Conservation (phyloP, 2,888 invertebrate species). For the Aporophyla nigra region DNA sequence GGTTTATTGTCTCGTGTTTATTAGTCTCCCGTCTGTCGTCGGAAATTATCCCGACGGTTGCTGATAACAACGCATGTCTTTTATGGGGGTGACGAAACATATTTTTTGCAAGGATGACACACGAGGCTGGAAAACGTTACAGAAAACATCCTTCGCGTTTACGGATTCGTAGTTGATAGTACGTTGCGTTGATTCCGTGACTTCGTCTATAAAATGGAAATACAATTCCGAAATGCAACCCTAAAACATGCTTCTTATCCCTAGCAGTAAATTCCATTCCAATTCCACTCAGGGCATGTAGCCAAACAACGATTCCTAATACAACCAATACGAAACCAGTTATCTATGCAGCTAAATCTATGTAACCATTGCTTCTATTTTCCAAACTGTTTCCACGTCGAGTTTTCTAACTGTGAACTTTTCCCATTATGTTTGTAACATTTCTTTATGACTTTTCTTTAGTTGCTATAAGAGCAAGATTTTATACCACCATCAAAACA, state of each 20-base stretch:
- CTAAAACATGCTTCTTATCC: conserved; percentile 33
- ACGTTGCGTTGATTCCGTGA: neutral
- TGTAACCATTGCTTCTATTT: conserved; percentile 5
- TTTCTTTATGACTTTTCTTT: conserved; percentile 15
- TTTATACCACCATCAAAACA: conserved; percentile 22
- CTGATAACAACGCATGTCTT: conserved; percentile 33
- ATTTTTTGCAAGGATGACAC: conserved; percentile 3
- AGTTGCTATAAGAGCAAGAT: neutral
- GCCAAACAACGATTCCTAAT: conserved; percentile 35
- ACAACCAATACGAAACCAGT: conserved; percentile 27
- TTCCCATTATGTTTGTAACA: conserved; percentile 13
- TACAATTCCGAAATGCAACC: conserved; percentile 16
- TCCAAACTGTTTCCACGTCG: neutral
- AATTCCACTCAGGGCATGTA: conserved; percentile 23
- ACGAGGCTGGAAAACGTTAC: neutral
- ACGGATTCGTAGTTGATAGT: neutral
- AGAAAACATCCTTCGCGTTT: neutral
- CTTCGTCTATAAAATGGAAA: conserved; percentile 19
- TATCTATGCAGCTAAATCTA: conserved; percentile 38
- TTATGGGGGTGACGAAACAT: conserved; percentile 29
- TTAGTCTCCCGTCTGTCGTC: conserved; percentile 37
- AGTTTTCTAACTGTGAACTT: conserved; percentile 15
- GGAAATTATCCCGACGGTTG: conserved; percentile 35
- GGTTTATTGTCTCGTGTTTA: conserved; percentile 54
- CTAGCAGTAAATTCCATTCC: conserved; percentile 28